Conservation (phyloP, 2,888 invertebrate genomes). For the Dromius quadrimaculatus region DNA sequence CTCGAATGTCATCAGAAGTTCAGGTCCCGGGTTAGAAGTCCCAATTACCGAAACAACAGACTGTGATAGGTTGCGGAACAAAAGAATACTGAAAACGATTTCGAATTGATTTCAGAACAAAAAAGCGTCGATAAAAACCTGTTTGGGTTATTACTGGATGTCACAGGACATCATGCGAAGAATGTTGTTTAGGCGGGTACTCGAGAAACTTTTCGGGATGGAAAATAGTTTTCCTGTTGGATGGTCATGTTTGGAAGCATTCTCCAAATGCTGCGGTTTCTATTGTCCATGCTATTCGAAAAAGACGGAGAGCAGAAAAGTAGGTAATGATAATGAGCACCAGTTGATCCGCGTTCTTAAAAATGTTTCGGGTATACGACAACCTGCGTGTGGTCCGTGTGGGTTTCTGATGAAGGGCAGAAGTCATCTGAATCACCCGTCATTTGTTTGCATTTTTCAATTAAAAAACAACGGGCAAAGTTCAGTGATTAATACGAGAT, state of each 20-base stretch:
- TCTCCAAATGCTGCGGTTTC: not conserved
- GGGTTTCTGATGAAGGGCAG: no score
- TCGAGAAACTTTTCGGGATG: not conserved
- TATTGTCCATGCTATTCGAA: no score
- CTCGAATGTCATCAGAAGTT: slow-evolving; percentile 18
- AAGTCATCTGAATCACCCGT: slow-evolving; percentile 26
- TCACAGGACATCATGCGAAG: no score
- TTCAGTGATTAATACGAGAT: slow-evolving; percentile 38
- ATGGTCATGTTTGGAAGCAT: not conserved
- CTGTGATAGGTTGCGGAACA: slow-evolving; percentile 18
- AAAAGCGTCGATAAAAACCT: no score
- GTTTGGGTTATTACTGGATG: no score
- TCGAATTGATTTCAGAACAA: no score
- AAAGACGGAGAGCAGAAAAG: no score
- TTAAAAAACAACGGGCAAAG: slow-evolving; percentile 27
- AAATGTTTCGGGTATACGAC: no score
- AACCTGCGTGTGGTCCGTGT: no score
- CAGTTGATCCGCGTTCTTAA: no score
- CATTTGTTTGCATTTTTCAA: slow-evolving; percentile 40
- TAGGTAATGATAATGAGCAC: no score
- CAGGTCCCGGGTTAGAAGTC: slow-evolving; percentile 5
- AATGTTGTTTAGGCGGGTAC: no score
- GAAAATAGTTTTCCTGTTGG: slow-evolving; percentile 5
- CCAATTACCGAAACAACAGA: slow-evolving; percentile 17
- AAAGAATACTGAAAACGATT: not conserved